Base-by-base conservation (phyloP, 2,888 invertebrate genomes). In the Ceratothoa steindachneri region DNA sequence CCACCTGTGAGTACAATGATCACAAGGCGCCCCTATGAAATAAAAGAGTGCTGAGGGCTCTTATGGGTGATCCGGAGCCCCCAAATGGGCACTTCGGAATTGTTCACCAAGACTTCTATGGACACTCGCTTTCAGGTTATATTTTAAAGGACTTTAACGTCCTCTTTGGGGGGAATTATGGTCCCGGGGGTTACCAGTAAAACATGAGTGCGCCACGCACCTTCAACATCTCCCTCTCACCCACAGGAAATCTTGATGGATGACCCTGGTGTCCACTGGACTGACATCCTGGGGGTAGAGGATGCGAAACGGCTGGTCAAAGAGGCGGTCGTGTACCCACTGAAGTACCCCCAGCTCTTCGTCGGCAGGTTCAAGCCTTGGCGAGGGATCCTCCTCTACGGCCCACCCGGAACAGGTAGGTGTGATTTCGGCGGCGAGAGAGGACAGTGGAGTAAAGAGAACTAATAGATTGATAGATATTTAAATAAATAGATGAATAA, bases 311-410 rank as follows among this genome's bases (percentile, higher is more conserved):
- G 88, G 81, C 84, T 91, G 73, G 86, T 96, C 19, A 92, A 93
- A 86, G 95, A 97, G 85, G 91, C 95, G 0, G 90, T 94, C 0
- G 88, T 95, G 2, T 93, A 93, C 81, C 89, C 90, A 80, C 82
- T 80, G 5, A 82, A 86, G 84, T 86, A 86, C 81, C 85, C 85
- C 27, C 84, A 85, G 80, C 81, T 86, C 60, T 86, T 87, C 81
- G 83, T 85, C 82, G 87, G 87, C 27, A 85, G 87, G 70, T 83
- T 87, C 67, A 84, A 86, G 53, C 93, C 95, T 0, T 97, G 97
- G 95, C 91, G 91, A 81, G 93, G 92, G 0, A 85, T 92, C 52
- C 85, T 88, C 84, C 84, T 92, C n/a, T 90, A 89, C 81, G 91
- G 91, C 1, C 91, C 91, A 24, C 90, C 90, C 28, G 92, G 93